Evolutionary conservation across 2,113 vertebrate genomes (phyloP).

Genomic region (Eleginops maclovinus): DNA sequence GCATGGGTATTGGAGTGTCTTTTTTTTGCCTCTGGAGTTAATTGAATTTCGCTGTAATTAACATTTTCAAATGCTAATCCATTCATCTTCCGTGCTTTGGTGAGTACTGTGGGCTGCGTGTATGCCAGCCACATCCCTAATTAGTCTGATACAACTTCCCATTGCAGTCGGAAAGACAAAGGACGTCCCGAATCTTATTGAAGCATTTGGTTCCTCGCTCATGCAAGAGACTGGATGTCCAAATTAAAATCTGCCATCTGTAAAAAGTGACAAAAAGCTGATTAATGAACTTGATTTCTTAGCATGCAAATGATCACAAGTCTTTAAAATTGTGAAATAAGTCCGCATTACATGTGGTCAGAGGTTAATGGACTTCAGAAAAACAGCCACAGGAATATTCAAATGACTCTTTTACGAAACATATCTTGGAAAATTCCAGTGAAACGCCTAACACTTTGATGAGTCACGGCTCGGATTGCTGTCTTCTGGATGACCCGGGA

Average conservation of each 20-base stretch:
- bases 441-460: constrained; percentile 44
- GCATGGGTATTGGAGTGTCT: constrained; percentile 50
- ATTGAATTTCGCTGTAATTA: constrained; percentile 84
- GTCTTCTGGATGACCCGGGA: constrained; percentile 53
- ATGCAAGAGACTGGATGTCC: constrained; percentile 18
- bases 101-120: constrained; percentile 54
- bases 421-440: constrained; percentile 29
- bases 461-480: constrained; percentile 41
- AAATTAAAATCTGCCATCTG: constrained; percentile 48
- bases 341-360: neutral
- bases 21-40: constrained; percentile 68
- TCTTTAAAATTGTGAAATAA: constrained; percentile 16
- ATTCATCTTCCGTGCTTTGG: constrained; percentile 77
- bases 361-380: constrained; percentile 6
- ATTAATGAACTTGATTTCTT: constrained; percentile 24
- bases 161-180: constrained; percentile 71
- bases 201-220: constrained; percentile 40
- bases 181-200: constrained; percentile 39
- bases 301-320: constrained; percentile 6
- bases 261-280: constrained; percentile 40
- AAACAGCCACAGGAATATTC: constrained; percentile 4
- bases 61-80: constrained; percentile 81
- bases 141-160: constrained; percentile 72
- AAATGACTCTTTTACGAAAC: constrained; percentile 16
- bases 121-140: constrained; percentile 72